Evolutionary conservation across 2,888 invertebrate genomes (phyloP).

Genomic region (Galerucella calmariensis): DNA sequence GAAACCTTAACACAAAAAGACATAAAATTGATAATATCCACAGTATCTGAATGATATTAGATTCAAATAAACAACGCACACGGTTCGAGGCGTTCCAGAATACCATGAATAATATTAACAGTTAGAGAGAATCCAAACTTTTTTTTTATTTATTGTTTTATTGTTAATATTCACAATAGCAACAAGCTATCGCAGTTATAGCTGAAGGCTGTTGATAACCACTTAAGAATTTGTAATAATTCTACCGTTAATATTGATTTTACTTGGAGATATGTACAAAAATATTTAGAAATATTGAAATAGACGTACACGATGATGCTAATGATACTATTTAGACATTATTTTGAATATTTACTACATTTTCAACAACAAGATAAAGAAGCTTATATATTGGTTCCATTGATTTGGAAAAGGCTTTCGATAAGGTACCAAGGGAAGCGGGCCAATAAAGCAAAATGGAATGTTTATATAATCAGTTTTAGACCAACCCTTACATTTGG

Average conservation of each 20-base stretch:
- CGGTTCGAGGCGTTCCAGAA: constrained; percentile 32
- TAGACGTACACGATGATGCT: not conserved
- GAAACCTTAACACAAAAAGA: no score
- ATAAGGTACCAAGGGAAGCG: no score
- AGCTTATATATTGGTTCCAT: no score
- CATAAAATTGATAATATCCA: constrained; percentile 2
- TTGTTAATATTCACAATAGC: constrained; percentile 31
- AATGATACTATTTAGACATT: no score
- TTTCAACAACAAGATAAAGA: no score
- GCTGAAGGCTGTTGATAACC: constrained; percentile 20
- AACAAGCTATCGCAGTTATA: constrained; percentile 30
- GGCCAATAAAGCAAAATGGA: no score
- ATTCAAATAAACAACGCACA: constrained; percentile 8
- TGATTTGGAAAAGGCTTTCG: no score
- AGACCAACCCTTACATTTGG: no score
- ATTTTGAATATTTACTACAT: no score
- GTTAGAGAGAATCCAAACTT: constrained; percentile 32
- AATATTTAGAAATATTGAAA: not conserved
- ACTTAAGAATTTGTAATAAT: constrained; percentile 27
- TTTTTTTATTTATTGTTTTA: constrained; percentile 34
- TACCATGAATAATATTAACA: constrained; percentile 31
- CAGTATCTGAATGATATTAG: constrained; percentile 7
- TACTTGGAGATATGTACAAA: constrained; percentile 1
- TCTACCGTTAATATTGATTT: constrained; percentile 15
- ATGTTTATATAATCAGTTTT: no score